Evolutionary conservation across 2,888 invertebrate genomes (phyloP).

Genomic region (Xanthorhoe designata): DNA sequence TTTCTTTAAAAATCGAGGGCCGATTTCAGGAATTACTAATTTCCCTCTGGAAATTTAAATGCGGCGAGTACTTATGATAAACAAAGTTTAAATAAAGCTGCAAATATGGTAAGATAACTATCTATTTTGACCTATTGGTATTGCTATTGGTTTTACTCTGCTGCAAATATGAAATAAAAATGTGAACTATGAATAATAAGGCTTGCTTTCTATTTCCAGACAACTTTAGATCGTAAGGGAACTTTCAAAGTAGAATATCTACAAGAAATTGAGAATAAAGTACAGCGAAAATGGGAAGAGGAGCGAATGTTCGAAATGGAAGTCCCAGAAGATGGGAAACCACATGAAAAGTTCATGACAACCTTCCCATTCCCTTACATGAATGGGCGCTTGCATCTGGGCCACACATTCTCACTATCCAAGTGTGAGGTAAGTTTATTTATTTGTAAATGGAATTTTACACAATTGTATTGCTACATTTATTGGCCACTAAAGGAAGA

Average conservation of each 20-base stretch:
- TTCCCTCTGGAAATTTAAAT: neutral
- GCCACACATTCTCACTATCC: conserved; percentile 98
- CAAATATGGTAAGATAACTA: conserved; percentile 16
- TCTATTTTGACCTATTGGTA: too few relatives aligned
- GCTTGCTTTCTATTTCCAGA: conserved; percentile 53
- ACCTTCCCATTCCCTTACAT: conserved; percentile 99
- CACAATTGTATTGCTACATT: too few relatives aligned
- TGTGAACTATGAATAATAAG: neutral
- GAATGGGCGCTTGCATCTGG: conserved; percentile 99
- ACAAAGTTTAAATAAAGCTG: neutral
- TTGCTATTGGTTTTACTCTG: too few relatives aligned
- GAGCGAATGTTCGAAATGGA: conserved; percentile 93
- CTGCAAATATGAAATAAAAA: neutral
- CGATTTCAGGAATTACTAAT: neutral
- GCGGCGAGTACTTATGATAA: neutral
- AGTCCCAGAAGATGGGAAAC: conserved; percentile 88
- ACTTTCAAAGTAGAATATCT: conserved; percentile 98
- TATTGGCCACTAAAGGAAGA: too few relatives aligned
- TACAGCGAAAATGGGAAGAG: conserved; percentile 94
- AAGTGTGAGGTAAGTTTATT: conserved; percentile 93
- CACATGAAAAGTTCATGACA: conserved; percentile 93
- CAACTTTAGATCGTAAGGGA: conserved; percentile 89
- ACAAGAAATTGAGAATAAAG: conserved; percentile 93
- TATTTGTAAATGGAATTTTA: too few relatives aligned
- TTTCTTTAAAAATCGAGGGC: neutral